A percentile compares a stretch with the other conserved stretches of the same genome.
phyloP scores from a whole-genome alignment of 2,888 invertebrate genomes.

The Stenichneumon culpator region DNA sequence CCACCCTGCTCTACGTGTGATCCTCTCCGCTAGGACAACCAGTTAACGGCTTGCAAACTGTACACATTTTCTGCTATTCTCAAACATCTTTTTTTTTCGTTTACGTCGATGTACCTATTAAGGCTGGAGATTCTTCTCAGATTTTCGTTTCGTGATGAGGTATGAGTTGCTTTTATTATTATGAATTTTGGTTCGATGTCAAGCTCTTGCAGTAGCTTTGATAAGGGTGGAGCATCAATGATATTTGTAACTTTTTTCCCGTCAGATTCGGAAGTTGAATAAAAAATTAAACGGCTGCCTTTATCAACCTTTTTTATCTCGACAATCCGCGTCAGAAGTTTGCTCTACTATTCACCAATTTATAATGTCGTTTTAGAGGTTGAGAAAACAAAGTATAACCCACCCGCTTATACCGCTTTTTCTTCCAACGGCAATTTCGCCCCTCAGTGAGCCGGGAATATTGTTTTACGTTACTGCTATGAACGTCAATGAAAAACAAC shows the following conservation, averaged over 20 bases:
- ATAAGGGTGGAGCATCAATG: too few relatives aligned
- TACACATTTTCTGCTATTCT: not conserved
- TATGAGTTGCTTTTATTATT: too few relatives aligned
- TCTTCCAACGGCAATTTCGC: slow-evolving; percentile 9
- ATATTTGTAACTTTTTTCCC: too few relatives aligned
- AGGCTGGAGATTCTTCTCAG: too few relatives aligned
- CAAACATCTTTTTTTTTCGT: not conserved
- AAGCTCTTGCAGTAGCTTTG: too few relatives aligned
- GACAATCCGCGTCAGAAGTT: too few relatives aligned
- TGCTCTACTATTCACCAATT: too few relatives aligned
- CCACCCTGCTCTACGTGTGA: slow-evolving; percentile 71
- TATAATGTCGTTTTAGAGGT: not conserved
- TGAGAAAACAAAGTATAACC: not conserved
- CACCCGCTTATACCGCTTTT: not conserved
- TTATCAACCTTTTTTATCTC: too few relatives aligned
- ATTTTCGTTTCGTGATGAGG: too few relatives aligned
- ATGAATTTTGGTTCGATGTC: too few relatives aligned
- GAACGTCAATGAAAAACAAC: slow-evolving; percentile 27
- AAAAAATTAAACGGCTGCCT: too few relatives aligned
- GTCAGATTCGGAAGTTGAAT: too few relatives aligned
- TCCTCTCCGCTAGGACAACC: slow-evolving; percentile 12
- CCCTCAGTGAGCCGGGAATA: slow-evolving; percentile 28
- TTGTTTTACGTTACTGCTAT: slow-evolving; percentile 35
- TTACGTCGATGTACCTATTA: not conserved
- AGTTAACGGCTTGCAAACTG: slow-evolving; percentile 2